phyloP scores from a whole-genome alignment of 2,797 vertebrate species.

The Danio aesculapii region DNA sequence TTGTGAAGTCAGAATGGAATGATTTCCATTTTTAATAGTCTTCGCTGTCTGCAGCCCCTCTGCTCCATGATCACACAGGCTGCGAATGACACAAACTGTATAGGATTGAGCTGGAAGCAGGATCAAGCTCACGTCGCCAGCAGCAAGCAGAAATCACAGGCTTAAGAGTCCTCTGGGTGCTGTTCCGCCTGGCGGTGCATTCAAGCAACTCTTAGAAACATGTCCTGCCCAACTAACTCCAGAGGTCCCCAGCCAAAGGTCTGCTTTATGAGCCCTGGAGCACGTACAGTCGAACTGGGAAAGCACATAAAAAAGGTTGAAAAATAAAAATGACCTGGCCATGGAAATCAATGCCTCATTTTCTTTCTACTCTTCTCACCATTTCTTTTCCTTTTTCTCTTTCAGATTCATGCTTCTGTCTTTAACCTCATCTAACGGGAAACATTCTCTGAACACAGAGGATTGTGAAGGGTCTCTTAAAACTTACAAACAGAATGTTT shows the following conservation, averaged over 20 bases:
- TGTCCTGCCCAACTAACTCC: slow-evolving; percentile 72
- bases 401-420: background rate
- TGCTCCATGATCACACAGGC: slow-evolving; percentile 63
- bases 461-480: background rate
- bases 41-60: slow-evolving; percentile 49
- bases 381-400: slow-evolving; percentile 9
- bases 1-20: slow-evolving; percentile 37
- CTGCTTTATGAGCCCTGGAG: slow-evolving; percentile 73
- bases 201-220: slow-evolving; percentile 78
- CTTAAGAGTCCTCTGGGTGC: slow-evolving; percentile 74
- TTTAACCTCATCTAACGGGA: background rate
- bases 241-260: slow-evolving; percentile 60
- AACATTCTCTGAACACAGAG: background rate
- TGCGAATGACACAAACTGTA: slow-evolving; percentile 67
- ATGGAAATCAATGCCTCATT: slow-evolving; percentile 69
- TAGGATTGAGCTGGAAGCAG: slow-evolving; percentile 66
- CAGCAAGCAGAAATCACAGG: slow-evolving; percentile 69
- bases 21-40: slow-evolving; percentile 34
- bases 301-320: slow-evolving; percentile 74
- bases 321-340: slow-evolving; percentile 41
- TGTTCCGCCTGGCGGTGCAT: slow-evolving; percentile 70
- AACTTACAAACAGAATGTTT: background rate
- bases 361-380: slow-evolving; percentile 34
- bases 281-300: slow-evolving; percentile 75
- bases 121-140: slow-evolving; percentile 66